Evolutionary conservation across 2,888 invertebrate species (phyloP), one percentile per base, ranked within the genome.

Genomic region (Panzeria rudis): DNA sequence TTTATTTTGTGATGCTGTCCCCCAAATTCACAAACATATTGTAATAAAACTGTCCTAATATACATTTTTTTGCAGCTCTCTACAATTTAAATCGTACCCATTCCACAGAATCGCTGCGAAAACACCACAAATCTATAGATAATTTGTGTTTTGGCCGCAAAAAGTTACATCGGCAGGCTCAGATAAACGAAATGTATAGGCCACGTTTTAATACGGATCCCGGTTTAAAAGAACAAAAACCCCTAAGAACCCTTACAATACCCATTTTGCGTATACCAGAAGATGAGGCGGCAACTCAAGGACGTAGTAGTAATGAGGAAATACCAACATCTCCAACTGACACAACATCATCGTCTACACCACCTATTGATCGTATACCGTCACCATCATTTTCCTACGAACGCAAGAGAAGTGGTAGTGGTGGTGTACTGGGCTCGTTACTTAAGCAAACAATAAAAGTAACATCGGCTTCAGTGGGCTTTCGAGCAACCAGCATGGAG

Each of bases 131-230:
- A 68, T 87, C 87, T 17, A 86, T 52, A n/a, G 87, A 88, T 47
- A 86, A 80, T 75, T 80, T 86, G 0, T 87, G 87, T 54, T 88
- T 86, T 75, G 72, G 73, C 5, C 84, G 79, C 35, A 87, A 87
- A 32, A 86, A 87, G 44, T 44, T 87, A 44, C 85, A 86, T 69
- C 87, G 88, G 0, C 87, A 80, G n/a, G 82, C 87, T 7, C 87
- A 87, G 8, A 71, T 88, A 4, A 87, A 83, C 32, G 90, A 90
- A 29, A 68, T 85, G 3, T 81, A 88, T 78, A 88, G 90, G 3
- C 87, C 88, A 64, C 89, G 90, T 47, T 88, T 88, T 82, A 87
- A 89, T 72, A 90, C 90, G 0, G 90, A 90, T 85, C 89, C 89
- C 7, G 83, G 7, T 11, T 25, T 64, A n/a, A 61, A 80, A 8